Percentiles rank a stretch among this genome's conserved stretches.
These are phyloP conservation scores for Eudyptes chrysolophus DNA, from an alignment of 2,113 vertebrate genomes.

Conservation along the genomic window DNA sequence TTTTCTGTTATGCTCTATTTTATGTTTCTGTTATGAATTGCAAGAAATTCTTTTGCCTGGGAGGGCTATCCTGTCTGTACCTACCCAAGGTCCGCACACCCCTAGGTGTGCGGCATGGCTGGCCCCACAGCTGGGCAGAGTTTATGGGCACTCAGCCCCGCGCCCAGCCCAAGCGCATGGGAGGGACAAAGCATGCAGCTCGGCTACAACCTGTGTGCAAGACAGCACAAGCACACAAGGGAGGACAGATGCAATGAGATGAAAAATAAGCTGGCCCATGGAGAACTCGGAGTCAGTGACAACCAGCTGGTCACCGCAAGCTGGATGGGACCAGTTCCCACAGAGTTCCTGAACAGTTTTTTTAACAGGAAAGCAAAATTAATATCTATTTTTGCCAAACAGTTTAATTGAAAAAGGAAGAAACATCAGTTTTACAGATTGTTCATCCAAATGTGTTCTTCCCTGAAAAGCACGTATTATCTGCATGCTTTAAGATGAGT, in stretches of 20 bases:
- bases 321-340: conserved; percentile 11
- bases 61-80: not conserved
- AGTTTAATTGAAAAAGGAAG: conserved; percentile 42
- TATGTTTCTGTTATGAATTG: not conserved
- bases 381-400: conserved; percentile 44
- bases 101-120: not conserved
- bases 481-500: conserved; percentile 19
- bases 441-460: conserved; percentile 41
- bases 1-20: not conserved
- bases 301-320: not conserved
- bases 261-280: not conserved
- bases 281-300: not conserved
- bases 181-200: not conserved
- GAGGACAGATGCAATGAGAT: not conserved
- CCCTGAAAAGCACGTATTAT: conserved; percentile 44
- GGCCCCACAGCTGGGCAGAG: not conserved
- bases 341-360: not conserved
- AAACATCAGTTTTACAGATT: conserved; percentile 28
- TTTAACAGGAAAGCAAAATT: conserved; percentile 25
- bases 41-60: not conserved
- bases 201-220: not conserved
- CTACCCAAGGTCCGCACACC: not conserved
- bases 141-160: not conserved
- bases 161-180: not conserved
- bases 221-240: not conserved